Conservation (phyloP, 1,140 invertebrate species). For the Pentalonia nigronervosa region DNA sequence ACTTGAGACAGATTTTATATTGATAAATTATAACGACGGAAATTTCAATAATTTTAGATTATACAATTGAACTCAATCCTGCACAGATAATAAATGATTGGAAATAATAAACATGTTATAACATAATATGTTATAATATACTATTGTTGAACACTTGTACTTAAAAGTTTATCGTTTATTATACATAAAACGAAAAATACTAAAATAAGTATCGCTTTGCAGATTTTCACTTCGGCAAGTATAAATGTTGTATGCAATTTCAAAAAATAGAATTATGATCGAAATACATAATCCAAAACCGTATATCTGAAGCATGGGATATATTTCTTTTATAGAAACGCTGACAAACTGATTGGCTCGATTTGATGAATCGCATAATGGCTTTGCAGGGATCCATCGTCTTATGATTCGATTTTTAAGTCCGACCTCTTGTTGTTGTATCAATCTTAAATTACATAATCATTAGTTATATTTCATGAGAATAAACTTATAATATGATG, state of each 20-base stretch:
- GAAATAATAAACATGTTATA: background rate
- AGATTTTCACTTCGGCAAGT: background rate
- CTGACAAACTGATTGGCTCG: conserved; percentile 40
- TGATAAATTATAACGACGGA: background rate
- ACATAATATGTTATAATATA: background rate
- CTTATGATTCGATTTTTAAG: conserved; percentile 38
- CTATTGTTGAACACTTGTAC: background rate
- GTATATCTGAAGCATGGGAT: conserved; percentile 9
- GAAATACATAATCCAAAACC: background rate
- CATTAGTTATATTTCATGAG: background rate
- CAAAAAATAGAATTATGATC: background rate
- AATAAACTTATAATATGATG: background rate
- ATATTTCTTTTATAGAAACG: conserved; percentile 43
- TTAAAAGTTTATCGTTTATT: background rate
- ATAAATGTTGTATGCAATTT: background rate
- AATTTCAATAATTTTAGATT: background rate
- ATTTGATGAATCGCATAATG: background rate
- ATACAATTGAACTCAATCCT: background rate
- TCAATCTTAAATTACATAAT: background rate
- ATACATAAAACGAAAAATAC: background rate
- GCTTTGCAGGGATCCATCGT: conserved; percentile 28
- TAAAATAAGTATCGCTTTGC: background rate
- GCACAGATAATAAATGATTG: background rate
- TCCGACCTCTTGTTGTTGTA: conserved; percentile 27
- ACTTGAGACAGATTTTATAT: background rate